phyloP scores from a whole-genome alignment of 2,888 invertebrate species.

The Eucera pruinosa region DNA sequence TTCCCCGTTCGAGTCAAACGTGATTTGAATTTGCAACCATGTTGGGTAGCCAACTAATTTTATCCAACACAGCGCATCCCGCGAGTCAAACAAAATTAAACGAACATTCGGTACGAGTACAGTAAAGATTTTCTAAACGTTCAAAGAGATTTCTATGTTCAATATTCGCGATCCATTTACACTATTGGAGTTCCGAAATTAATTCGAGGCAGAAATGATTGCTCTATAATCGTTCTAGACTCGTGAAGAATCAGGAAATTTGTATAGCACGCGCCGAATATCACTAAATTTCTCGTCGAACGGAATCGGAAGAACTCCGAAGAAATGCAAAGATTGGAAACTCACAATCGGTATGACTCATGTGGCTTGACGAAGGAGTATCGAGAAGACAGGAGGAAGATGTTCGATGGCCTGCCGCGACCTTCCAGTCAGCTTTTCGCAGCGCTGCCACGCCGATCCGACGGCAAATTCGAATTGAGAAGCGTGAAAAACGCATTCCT shows the following conservation, averaged over 20 bases:
- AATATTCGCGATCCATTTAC: no score
- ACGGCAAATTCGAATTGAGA: conserved; percentile 75
- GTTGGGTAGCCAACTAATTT: background rate
- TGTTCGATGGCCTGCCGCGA: conserved; percentile 30
- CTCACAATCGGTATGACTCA: conserved; percentile 28
- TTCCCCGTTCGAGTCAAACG: background rate
- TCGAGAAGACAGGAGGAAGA: conserved; percentile 28
- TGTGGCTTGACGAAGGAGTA: conserved; percentile 23
- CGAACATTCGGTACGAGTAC: no score
- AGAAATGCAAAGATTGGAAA: conserved; percentile 42
- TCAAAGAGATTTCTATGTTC: no score
- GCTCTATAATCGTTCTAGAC: no score
- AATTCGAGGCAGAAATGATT: no score
- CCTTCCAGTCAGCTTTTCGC: conserved; percentile 16
- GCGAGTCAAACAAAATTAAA: conserved; percentile 3
- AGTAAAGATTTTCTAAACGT: no score
- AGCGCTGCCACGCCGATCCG: conserved; percentile 49
- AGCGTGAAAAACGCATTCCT: conserved; percentile 80
- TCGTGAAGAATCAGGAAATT: no score
- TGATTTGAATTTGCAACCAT: conserved; percentile 9
- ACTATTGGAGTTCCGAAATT: no score
- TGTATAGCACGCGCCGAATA: background rate
- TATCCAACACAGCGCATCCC: background rate
- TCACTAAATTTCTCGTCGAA: background rate
- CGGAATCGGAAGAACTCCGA: background rate